Percentiles rank a stretch among this genome's conserved stretches.
Evolutionary conservation across 2,797 vertebrate genomes (phyloP).

Genomic region (Syncerus caffer): DNA sequence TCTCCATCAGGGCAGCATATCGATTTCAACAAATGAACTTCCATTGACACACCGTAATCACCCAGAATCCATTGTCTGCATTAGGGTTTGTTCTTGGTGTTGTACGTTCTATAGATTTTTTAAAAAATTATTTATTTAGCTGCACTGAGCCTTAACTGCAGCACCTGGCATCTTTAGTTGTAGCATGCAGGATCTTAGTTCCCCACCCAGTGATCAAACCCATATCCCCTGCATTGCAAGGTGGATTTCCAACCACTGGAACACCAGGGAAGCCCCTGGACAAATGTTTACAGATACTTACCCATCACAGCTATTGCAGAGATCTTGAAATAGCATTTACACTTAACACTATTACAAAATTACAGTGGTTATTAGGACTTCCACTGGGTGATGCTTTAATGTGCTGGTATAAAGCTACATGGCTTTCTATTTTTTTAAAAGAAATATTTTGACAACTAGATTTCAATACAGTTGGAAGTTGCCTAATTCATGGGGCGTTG

Average conservation of each 20-base stretch:
- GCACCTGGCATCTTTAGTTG: not conserved
- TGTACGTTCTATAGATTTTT: not conserved
- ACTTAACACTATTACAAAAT: not conserved
- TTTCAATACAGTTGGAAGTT: not conserved
- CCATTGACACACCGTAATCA: fast-evolving
- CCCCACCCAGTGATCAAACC: not conserved
- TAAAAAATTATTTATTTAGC: not conserved
- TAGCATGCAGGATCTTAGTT: not conserved
- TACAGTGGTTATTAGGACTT: not conserved
- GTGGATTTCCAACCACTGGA: not conserved
- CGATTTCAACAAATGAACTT: not conserved
- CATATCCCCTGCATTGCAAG: not conserved
- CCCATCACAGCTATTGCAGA: not conserved
- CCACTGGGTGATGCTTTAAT: not conserved
- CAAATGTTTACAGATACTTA: not conserved
- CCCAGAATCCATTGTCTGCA: not conserved
- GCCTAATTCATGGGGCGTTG: not conserved
- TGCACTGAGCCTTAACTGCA: not conserved
- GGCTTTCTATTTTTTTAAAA: not conserved
- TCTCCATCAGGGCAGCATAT: not conserved
- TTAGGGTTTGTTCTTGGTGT: not conserved
- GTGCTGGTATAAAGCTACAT: not conserved
- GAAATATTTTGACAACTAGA: not conserved
- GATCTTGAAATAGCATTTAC: not conserved
- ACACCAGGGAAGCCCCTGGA: not conserved